A percentile compares a stretch with the other conserved stretches of the same genome.
phyloP scores from a whole-genome alignment of 1,140 invertebrate genomes.

The Brachystomella parvula region DNA sequence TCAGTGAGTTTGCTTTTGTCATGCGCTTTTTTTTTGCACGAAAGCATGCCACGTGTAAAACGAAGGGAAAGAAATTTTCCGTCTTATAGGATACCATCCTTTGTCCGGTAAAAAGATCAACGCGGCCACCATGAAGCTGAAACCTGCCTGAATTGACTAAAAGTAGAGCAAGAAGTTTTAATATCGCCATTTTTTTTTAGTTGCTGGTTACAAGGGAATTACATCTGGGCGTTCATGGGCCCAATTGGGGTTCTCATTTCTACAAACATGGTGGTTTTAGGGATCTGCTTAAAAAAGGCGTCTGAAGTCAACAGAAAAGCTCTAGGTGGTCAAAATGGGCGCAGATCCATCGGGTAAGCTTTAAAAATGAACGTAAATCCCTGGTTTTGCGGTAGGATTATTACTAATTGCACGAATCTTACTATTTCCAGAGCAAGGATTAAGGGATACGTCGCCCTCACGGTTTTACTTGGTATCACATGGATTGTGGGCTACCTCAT shows the following conservation, averaged over 20 bases:
- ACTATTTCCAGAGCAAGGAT: background rate
- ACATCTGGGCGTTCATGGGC: background rate
- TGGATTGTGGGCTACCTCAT: background rate
- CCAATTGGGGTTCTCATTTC: background rate
- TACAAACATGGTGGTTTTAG: background rate
- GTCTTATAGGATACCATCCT: too few relatives aligned
- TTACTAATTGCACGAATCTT: too few relatives aligned
- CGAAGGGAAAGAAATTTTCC: too few relatives aligned
- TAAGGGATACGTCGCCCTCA: background rate
- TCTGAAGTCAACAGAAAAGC: background rate
- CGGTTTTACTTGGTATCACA: background rate
- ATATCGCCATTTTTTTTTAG: background rate
- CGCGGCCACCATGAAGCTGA: too few relatives aligned
- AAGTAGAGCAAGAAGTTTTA: background rate
- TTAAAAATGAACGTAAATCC: background rate
- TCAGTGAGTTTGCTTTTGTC: too few relatives aligned
- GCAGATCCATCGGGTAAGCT: background rate
- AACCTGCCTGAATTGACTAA: background rate
- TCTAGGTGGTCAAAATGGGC: background rate
- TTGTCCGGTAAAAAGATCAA: too few relatives aligned
- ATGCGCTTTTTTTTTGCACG: too few relatives aligned
- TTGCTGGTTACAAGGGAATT: background rate
- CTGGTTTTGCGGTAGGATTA: background rate
- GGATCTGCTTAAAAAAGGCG: background rate
- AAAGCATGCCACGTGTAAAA: too few relatives aligned